Evolutionary conservation across 2,113 vertebrate species (phyloP), one percentile per base, ranked within the genome.

Genomic region (Corvus hawaiiensis): DNA sequence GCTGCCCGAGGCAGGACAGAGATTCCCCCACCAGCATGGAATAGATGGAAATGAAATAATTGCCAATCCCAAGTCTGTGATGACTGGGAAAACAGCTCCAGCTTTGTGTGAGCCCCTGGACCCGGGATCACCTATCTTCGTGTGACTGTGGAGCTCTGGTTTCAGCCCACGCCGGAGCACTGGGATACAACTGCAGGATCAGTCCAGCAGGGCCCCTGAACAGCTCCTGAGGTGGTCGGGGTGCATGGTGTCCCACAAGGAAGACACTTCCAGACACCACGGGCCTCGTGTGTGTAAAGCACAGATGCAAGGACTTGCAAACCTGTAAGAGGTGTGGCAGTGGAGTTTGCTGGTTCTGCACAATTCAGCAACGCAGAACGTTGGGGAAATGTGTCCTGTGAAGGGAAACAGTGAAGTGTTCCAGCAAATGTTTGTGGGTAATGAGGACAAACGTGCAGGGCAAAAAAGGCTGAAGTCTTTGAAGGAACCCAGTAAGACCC

Each of bases 1-100:
- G 0, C 20, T 73, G 63, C 59, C 52, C 0, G 0, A 51, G 56
- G 48, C 32, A 51, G 30, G 11, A 21, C 19, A 4, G n/a, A 28
- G 49, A 41, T 93, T 67, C 13, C 44, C 44, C 33, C 0, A 1
- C 24, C 48, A 48, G 63, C 44, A 59, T 19, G 35, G 8, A 58
- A 15, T 12, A 84, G 62, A 33, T 33, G 69, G n/a, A 48, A 61
- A 27, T 0, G 0, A 48, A 78, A 35, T 63, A 82, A 61, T 16
- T 63, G 56, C 62, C 28, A 51, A 13, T 39, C 33, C 49, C 32
- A 49, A 37, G 41, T 35, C 24, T 72, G 28, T 1, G 5, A 28
- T 2, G 10, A 23, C 52, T 39, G 5, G 20, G 61, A 46, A 64
- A 79, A 44, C 41, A 87, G 30, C 56, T 75, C 63, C 52, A 87